Conservation (phyloP, 2,888 invertebrate genomes). For the Yponomeuta malinellus region DNA sequence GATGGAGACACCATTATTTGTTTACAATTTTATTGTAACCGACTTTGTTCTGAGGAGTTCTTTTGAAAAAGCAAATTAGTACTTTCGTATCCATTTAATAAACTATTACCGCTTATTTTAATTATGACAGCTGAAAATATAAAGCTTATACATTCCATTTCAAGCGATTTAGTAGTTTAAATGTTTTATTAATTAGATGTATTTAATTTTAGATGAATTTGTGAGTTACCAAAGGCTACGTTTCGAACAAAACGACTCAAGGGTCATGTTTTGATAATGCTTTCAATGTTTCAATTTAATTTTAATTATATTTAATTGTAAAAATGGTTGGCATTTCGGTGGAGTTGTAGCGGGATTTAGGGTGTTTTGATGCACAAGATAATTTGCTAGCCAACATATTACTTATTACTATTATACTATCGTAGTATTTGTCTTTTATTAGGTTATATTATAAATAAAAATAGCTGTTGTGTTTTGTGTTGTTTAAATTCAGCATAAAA, state of each 20-base stretch:
- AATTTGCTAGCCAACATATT: slow-evolving; percentile 45
- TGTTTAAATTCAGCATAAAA: slow-evolving; percentile 50
- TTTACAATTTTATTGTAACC: slow-evolving; percentile 69
- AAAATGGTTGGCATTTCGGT: slow-evolving; percentile 35
- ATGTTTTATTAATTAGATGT: slow-evolving; percentile 51
- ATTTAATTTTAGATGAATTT: slow-evolving; percentile 58
- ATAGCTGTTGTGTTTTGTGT: slow-evolving; percentile 69
- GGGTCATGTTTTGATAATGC: slow-evolving; percentile 21
- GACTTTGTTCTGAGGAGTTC: slow-evolving; percentile 23
- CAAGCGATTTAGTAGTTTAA: slow-evolving; percentile 35
- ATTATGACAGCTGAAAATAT: slow-evolving; percentile 47
- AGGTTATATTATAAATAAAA: slow-evolving; percentile 38
- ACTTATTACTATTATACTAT: slow-evolving; percentile 38
- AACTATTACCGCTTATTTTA: slow-evolving; percentile 18
- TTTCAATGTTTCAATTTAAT: slow-evolving; percentile 34
- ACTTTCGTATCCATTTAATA: slow-evolving; percentile 18
- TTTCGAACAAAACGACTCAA: background rate
- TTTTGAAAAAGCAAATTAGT: slow-evolving; percentile 22
- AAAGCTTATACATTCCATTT: slow-evolving; percentile 58
- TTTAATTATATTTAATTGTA: slow-evolving; percentile 36
- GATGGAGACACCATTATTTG: slow-evolving; percentile 27
- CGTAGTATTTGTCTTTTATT: slow-evolving; percentile 33
- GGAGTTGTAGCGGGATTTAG: slow-evolving; percentile 31
- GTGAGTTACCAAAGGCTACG: slow-evolving; percentile 45
- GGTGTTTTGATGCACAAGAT: slow-evolving; percentile 48